Percentiles rank a stretch among this genome's conserved stretches.
These are phyloP conservation scores for Hybos culiciformis DNA, from an alignment of 2,888 invertebrate species.

Conservation along the genomic window DNA sequence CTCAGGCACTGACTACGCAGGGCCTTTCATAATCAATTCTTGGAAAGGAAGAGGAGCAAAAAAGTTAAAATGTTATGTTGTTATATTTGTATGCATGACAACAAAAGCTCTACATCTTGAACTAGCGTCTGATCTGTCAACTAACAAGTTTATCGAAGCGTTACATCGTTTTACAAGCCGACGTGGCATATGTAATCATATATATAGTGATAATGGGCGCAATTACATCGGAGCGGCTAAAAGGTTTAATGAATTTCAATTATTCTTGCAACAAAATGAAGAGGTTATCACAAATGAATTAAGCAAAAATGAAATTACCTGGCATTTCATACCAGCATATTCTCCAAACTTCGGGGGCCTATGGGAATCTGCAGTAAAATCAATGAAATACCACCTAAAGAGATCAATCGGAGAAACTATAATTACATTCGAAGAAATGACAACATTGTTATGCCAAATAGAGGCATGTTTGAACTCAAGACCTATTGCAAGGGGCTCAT, in stretches of 20 bases:
- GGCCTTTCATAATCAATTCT: conserved; percentile 10
- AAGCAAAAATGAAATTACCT: background rate
- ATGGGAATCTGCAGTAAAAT: conserved; percentile 21
- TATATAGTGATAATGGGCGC: conserved; percentile 19
- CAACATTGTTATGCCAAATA: conserved; percentile 18
- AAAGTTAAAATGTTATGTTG: conserved; percentile 14
- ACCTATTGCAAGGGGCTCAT: conserved; percentile 13
- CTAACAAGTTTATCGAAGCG: conserved; percentile 16
- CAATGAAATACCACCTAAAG: conserved; percentile 19
- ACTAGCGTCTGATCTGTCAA: background rate
- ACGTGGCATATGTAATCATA: conserved; percentile 14
- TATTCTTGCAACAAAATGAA: conserved; percentile 7
- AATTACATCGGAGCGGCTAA: conserved; percentile 18
- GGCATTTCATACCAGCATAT: conserved; percentile 13
- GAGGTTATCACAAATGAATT: background rate
- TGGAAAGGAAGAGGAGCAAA: conserved; percentile 9
- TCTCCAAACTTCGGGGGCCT: conserved; percentile 21
- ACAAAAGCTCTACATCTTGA: background rate
- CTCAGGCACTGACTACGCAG: conserved; percentile 10
- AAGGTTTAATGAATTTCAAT: conserved; percentile 9
- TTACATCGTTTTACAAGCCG: conserved; percentile 16
- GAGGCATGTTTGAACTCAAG: conserved; percentile 19
- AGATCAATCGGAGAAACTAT: conserved; percentile 14
- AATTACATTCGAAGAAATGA: conserved; percentile 19
- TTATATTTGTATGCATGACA: conserved; percentile 15